phyloP scores from a whole-genome alignment of 2,797 vertebrate species.

The Tragopan temminckii region DNA sequence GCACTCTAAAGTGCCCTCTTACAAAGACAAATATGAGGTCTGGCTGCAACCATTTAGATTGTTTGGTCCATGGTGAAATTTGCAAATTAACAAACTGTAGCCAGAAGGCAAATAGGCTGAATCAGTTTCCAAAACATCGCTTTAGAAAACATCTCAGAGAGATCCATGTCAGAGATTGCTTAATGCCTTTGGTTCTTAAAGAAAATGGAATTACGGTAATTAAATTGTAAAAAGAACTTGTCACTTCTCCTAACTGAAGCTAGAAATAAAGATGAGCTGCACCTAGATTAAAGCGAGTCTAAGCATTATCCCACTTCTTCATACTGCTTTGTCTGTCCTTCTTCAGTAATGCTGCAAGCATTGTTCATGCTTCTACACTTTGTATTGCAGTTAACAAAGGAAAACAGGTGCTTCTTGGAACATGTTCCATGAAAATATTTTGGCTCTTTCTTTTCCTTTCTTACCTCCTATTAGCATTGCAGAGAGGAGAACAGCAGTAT shows the following conservation, averaged over 20 bases:
- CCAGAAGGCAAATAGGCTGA: conserved; percentile 38
- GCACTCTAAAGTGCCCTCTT: conserved; percentile 34
- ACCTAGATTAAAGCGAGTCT: background rate
- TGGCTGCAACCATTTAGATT: background rate
- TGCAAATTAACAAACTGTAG: conserved; percentile 27
- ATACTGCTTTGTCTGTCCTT: background rate
- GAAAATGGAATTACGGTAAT: background rate
- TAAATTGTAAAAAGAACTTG: background rate
- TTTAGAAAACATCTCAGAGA: background rate
- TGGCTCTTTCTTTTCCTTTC: background rate
- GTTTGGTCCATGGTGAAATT: conserved; percentile 18
- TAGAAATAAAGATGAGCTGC: background rate
- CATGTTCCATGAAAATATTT: background rate
- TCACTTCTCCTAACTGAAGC: background rate
- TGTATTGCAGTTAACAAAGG: background rate
- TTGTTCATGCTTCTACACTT: background rate
- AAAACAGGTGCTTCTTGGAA: background rate
- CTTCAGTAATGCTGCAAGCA: background rate
- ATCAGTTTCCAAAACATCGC: background rate
- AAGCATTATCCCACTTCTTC: background rate
- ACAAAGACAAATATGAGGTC: background rate
- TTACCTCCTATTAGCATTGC: background rate
- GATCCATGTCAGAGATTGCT: background rate
- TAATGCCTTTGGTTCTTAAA: background rate
- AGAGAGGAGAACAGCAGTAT: background rate